Percentiles rank a stretch among this genome's conserved stretches.
These are phyloP conservation scores for Lumbricus terrestris DNA, from an alignment of 2,888 invertebrate species.

Conservation along the genomic window DNA sequence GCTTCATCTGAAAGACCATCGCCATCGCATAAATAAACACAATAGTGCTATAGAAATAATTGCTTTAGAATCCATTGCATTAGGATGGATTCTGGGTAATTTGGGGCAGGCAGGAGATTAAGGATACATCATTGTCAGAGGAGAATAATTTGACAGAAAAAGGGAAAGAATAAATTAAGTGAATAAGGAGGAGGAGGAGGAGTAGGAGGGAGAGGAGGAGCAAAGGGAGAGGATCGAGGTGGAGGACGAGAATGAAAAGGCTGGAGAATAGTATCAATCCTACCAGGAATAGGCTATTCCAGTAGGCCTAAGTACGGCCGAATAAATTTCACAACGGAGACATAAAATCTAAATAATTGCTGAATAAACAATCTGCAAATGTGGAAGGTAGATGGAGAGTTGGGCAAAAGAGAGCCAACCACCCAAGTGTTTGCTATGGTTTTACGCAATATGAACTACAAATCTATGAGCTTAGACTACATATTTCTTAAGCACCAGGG, in stretches of 20 bases:
- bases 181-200: background rate
- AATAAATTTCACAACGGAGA: background rate
- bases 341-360: background rate
- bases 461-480: background rate
- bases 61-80: too few relatives aligned
- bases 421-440: background rate
- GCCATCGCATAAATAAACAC: too few relatives aligned
- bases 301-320: too few relatives aligned
- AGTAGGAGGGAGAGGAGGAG: conserved; percentile 6
- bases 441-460: too few relatives aligned
- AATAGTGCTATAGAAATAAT: too few relatives aligned
- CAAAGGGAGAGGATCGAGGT: conserved; percentile 18
- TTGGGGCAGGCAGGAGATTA: too few relatives aligned
- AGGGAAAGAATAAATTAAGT: background rate
- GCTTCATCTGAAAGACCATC: too few relatives aligned
- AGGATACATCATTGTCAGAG: too few relatives aligned
- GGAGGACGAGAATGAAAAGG: conserved; percentile 5
- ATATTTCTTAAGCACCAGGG: background rate
- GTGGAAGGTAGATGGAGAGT: background rate
- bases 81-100: too few relatives aligned
- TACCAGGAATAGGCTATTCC: too few relatives aligned
- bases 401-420: background rate
- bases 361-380: background rate
- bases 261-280: too few relatives aligned
- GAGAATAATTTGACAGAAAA: background rate